These are phyloP conservation scores for Chaetura pelagica DNA, from an alignment of 2,113 vertebrate genomes.

Conservation along the genomic window DNA sequence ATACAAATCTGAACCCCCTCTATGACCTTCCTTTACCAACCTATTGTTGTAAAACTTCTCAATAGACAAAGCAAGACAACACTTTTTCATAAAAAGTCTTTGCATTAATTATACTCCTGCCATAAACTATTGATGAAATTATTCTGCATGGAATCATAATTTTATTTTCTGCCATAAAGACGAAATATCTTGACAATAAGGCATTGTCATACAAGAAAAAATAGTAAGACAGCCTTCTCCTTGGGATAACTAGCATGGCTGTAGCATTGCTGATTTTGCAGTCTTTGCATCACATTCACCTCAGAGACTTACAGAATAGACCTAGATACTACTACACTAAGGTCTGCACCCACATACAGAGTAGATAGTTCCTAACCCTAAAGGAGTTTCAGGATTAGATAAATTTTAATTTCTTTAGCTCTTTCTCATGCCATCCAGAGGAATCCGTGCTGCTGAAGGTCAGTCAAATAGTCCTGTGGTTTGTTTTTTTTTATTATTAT, in stretches of 20 bases:
- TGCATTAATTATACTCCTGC: not conserved
- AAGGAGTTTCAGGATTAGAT: not conserved
- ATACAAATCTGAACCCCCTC: not conserved
- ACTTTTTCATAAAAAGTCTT: not conserved
- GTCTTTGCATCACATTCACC: not conserved
- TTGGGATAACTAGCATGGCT: not conserved
- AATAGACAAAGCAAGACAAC: not conserved
- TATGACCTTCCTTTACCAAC: not conserved
- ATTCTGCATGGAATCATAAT: not conserved
- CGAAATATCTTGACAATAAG: not conserved
- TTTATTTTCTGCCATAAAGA: not conserved
- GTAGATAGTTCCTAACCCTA: not conserved
- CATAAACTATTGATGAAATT: not conserved
- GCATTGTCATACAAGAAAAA: not conserved
- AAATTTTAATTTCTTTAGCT: not conserved
- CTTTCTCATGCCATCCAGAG: not conserved
- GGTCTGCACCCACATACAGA: not conserved
- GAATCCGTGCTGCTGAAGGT: not conserved
- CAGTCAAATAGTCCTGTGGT: not conserved
- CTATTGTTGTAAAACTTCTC: not conserved
- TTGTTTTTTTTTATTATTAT: too few species aligned
- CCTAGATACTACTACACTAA: not conserved
- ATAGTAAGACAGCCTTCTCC: not conserved
- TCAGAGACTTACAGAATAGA: not conserved
- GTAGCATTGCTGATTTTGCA: not conserved